Base-by-base conservation (phyloP, 2,888 invertebrate species). In the Drepanosiphum platanoidis region DNA sequence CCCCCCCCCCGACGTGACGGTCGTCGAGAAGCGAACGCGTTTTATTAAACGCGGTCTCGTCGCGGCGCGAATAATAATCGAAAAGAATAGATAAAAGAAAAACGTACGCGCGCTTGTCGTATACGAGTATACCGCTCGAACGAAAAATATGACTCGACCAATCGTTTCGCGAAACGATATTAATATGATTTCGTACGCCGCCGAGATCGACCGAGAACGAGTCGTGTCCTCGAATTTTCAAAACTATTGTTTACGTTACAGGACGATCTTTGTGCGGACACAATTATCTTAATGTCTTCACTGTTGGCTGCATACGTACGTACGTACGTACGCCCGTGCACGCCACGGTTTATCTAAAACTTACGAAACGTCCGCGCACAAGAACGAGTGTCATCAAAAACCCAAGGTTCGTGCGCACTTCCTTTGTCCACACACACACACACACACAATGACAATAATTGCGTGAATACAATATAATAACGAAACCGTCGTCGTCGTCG, bases 341-440 rank as follows among this genome's bases (percentile, higher is more conserved):
- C 61, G 71, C n/a, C 66, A 74, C 46, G 27, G 46, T 61, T 66
- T 42, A 72, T 82, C n/a, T 36, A 18, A 66, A 66, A 68, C 42
- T n/a, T 30, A 32, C 11, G 34, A 36, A 36, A 39, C 39, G 36
- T 61, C 82, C 72, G 30, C 22, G 46, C 58, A n/a, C 22, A 61
- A 72, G 15, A 71, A 42, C 22, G 30, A 30, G 22, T 46, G 64
- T 79, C 79, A 15, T 79, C 79, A 32, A 61, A n/a, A 74, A 66
- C 36, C 64, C 74, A 83, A 83, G 83, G 83, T 74, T 27, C 27
- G 30, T 27, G 32, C 34, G 27, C 39, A 32, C n/a, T 68, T 70
- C 46, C 68, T 64, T 32, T 39, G 42, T 34, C 32, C 13, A 39
- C 72, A 11, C 64, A 61, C 2, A 61, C 27, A n/a, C n/a, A n/a